Evolutionary conservation across 1,140 invertebrate species (phyloP), one percentile per base, ranked within the genome.

Genomic region (Pachyrhynchus sulphureomaculatus): DNA sequence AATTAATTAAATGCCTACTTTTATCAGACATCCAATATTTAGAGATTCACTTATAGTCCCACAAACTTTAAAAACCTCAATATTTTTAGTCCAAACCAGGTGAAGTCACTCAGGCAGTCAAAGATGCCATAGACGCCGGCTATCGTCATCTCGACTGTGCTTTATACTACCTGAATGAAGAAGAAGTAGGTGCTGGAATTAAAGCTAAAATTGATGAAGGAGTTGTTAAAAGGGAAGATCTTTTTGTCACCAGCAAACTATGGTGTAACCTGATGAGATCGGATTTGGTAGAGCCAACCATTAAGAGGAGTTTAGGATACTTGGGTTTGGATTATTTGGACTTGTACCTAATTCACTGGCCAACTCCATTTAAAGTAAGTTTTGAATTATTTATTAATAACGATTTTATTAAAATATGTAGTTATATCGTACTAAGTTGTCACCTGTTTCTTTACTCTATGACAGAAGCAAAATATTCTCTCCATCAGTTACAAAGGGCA

Each of bases 341-440:
- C 72, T 76, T 93, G 4, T 92, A 87, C 68, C 79, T 93, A 0
- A 83, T 93, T 45, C 91, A 93, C 70, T 92, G 88, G 86, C 91
- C 91, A 17, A 79, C 87, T 66, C 85, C 69, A 1, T 62, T 68
- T 21, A 62, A 70, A 39, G 68, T 67, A 61, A 60, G 26, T 36
- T 5, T 48, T 29, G n/a, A n/a, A n/a, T n/a, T n/a, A n/a, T n/a
- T n/a, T n/a, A n/a, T n/a, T n/a, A n/a, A n/a, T n/a, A n/a, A n/a
- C n/a, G n/a, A n/a, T n/a, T n/a, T n/a, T n/a, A n/a, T n/a, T n/a
- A n/a, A n/a, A n/a, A n/a, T n/a, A n/a, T n/a, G n/a, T n/a, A n/a
- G n/a, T n/a, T n/a, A n/a, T n/a, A n/a, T n/a, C n/a, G n/a, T n/a
- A n/a, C n/a, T n/a, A n/a, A n/a, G n/a, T n/a, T n/a, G n/a, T n/a